phyloP scores from a whole-genome alignment of 2,797 vertebrate genomes.

The Selene dorsalis region DNA sequence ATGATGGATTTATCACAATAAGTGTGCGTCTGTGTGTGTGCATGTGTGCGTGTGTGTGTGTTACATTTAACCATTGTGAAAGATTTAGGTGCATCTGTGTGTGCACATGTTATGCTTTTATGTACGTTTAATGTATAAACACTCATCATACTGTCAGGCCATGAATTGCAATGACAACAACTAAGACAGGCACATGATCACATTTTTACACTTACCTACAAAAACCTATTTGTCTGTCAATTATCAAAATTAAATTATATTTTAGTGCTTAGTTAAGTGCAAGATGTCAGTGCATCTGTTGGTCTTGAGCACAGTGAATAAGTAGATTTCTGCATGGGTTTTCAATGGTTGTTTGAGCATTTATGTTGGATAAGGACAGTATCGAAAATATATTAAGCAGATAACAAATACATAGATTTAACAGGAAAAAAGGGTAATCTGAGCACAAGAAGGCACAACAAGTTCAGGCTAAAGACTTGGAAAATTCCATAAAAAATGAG shows the following conservation, averaged over 20 bases:
- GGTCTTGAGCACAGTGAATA: background rate
- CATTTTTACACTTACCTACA: background rate
- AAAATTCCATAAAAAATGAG: background rate
- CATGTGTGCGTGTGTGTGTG: constrained; percentile 28
- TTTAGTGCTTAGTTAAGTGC: background rate
- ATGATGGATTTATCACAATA: constrained; percentile 75
- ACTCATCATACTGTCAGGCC: constrained; percentile 42
- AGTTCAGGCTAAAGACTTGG: background rate
- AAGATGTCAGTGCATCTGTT: background rate
- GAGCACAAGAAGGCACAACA: background rate
- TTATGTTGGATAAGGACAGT: background rate
- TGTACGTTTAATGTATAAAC: constrained; percentile 55
- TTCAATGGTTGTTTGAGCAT: background rate
- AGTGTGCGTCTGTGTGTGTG: constrained; percentile 43
- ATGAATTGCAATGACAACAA: constrained; percentile 31
- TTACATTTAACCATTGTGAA: constrained; percentile 58
- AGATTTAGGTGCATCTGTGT: constrained; percentile 47
- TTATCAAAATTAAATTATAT: constrained; percentile 2
- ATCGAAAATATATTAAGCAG: background rate
- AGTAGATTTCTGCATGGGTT: background rate
- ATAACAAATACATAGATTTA: background rate
- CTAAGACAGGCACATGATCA: constrained; percentile 17
- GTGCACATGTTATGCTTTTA: constrained; percentile 39
- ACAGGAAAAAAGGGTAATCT: background rate
- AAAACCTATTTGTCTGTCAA: constrained; percentile 8